These are phyloP conservation scores for Andrena cerasifolii DNA, from an alignment of 1,140 invertebrate species.

Conservation along the genomic window DNA sequence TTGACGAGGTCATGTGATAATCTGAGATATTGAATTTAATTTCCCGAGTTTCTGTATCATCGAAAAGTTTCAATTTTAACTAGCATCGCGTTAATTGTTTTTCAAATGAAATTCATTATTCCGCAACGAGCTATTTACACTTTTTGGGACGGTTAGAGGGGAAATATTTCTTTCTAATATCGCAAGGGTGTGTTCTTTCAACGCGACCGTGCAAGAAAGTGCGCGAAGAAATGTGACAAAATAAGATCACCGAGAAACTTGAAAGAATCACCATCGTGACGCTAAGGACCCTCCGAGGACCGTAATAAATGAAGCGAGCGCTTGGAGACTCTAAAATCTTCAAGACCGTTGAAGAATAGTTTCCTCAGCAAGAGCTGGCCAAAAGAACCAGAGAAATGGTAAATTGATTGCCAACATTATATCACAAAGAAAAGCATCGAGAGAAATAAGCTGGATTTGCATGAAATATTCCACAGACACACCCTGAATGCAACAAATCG, in stretches of 20 bases:
- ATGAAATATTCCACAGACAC: not conserved
- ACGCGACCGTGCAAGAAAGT: not conserved
- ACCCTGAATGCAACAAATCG: not conserved
- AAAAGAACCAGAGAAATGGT: constrained; percentile 10
- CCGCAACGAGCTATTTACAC: not conserved
- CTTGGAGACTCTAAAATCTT: constrained; percentile 43
- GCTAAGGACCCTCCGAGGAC: constrained; percentile 48
- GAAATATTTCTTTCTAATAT: not conserved
- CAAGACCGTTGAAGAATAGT: constrained; percentile 32
- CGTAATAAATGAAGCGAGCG: constrained; percentile 57
- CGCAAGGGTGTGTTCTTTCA: too few species aligned
- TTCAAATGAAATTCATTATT: not conserved
- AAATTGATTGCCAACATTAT: constrained; percentile 13
- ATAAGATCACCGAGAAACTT: constrained; percentile 24
- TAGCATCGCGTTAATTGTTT: not conserved
- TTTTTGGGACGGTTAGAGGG: not conserved
- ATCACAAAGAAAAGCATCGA: not conserved
- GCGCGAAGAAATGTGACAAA: constrained; percentile 12
- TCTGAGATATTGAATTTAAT: not conserved
- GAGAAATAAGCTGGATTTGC: too few species aligned
- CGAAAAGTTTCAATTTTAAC: not conserved
- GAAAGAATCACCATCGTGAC: constrained; percentile 48
- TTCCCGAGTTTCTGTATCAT: not conserved
- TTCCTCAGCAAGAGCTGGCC: constrained; percentile 3
- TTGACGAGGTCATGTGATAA: not conserved